These are phyloP conservation scores for Trichogramma dendrolimi DNA, from an alignment of 2,888 invertebrate genomes.

Conservation along the genomic window DNA sequence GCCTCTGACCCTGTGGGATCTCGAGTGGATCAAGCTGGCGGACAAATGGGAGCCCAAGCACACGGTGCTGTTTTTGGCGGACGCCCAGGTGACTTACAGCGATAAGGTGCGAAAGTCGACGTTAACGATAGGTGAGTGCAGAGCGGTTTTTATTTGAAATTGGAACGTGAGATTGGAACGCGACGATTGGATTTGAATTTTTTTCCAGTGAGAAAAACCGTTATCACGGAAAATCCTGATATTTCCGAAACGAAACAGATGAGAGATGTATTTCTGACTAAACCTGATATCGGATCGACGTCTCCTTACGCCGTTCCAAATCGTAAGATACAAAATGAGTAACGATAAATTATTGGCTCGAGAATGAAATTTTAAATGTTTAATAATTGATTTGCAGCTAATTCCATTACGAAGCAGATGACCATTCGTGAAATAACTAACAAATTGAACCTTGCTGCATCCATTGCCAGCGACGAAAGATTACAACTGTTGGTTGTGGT, in stretches of 20 bases:
- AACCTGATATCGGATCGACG: constrained; percentile 34
- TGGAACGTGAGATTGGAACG: neutral
- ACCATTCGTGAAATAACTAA: constrained; percentile 59
- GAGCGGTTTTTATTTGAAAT: neutral
- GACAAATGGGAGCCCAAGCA: constrained; percentile 65
- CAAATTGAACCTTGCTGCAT: constrained; percentile 44
- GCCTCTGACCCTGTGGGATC: constrained; percentile 65
- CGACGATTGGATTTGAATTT: neutral
- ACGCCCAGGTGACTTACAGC: constrained; percentile 59
- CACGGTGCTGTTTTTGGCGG: constrained; percentile 70
- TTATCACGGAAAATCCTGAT: constrained; percentile 72
- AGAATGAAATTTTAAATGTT: neutral
- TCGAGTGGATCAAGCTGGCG: constrained; percentile 65
- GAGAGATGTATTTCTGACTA: constrained; percentile 37
- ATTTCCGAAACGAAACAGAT: constrained; percentile 61
- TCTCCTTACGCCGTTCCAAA: constrained; percentile 43
- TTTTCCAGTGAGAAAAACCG: constrained; percentile 50
- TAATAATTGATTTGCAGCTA: constrained; percentile 48
- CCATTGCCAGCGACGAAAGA: constrained; percentile 43
- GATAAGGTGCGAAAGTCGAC: constrained; percentile 42
- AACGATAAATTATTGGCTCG: neutral
- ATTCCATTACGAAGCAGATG: constrained; percentile 58
- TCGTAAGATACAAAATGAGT: constrained; percentile 36
- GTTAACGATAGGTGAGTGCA: constrained; percentile 36
- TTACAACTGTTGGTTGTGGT: constrained; percentile 68